Conservation (phyloP, 2,888 invertebrate genomes). For the Halictus ligatus region DNA sequence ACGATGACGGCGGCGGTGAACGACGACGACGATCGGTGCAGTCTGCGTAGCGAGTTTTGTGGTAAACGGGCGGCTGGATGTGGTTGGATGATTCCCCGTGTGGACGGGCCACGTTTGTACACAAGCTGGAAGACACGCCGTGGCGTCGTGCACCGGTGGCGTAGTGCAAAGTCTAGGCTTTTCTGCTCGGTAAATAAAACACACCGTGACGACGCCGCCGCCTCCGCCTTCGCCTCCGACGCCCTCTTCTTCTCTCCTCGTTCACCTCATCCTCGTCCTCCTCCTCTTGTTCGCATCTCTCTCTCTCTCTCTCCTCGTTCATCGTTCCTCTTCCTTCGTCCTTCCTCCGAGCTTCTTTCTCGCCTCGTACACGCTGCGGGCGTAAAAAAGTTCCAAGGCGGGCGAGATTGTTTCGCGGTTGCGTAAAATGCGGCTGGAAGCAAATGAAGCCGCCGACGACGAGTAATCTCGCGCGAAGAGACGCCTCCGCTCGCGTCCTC, state of each 20-base stretch:
- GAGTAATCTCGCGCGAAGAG: conserved; percentile 49
- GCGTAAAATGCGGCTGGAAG: conserved; percentile 54
- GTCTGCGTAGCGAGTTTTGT: conserved; percentile 20
- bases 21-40: conserved; percentile 6
- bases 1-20: background rate
- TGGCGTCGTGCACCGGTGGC: conserved; percentile 44
- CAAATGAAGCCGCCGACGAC: conserved; percentile 44
- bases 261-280: background rate
- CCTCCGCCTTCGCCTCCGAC: background rate
- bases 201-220: conserved; percentile 68
- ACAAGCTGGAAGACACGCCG: conserved; percentile 43
- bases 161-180: conserved; percentile 71
- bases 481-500: conserved; percentile 11
- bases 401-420: conserved; percentile 63
- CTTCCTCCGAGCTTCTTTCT: conserved; percentile 28
- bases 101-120: conserved; percentile 38
- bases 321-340: background rate
- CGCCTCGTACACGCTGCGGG: conserved; percentile 30
- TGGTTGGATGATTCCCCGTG: conserved; percentile 14
- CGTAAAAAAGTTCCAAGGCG: conserved; percentile 43
- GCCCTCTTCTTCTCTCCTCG: background rate
- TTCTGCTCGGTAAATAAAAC: conserved; percentile 70
- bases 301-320: background rate
- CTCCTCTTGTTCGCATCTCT: background rate
- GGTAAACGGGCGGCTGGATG: conserved; percentile 13